These are phyloP conservation scores for Thomomys bottae DNA, from an alignment of 2,113 vertebrate genomes.

Conservation along the genomic window DNA sequence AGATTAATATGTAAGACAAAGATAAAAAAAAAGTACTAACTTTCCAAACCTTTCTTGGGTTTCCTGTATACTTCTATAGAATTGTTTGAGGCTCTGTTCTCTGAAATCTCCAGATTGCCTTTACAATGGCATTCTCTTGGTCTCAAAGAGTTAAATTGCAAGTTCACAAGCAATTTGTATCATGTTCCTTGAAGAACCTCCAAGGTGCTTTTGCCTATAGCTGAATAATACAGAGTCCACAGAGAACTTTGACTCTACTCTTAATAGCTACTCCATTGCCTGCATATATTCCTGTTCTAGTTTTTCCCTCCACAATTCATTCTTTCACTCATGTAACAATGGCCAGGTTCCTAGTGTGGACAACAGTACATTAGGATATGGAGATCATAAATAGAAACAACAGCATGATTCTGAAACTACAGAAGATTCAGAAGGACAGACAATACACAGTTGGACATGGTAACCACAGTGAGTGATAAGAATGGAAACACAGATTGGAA, in stretches of 20 bases:
- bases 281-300: neutral
- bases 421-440: neutral
- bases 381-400: neutral
- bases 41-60: neutral
- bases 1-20: neutral
- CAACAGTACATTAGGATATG: neutral
- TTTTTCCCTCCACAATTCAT: neutral
- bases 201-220: neutral
- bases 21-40: neutral
- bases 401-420: neutral
- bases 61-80: neutral
- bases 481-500: neutral
- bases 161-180: constrained; percentile 39
- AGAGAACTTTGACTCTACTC: constrained; percentile 9
- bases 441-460: neutral
- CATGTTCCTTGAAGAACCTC: neutral
- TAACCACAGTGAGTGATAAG: neutral
- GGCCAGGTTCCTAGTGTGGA: neutral
- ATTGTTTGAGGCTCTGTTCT: constrained; percentile 3
- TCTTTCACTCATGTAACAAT: constrained; percentile 32
- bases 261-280: neutral
- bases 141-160: constrained; percentile 51
- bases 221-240: constrained; percentile 23
- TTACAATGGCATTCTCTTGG: neutral
- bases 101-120: neutral